Evolutionary conservation across 1,140 invertebrate species (phyloP).

Genomic region (Macrotrachela quadricornifera): DNA sequence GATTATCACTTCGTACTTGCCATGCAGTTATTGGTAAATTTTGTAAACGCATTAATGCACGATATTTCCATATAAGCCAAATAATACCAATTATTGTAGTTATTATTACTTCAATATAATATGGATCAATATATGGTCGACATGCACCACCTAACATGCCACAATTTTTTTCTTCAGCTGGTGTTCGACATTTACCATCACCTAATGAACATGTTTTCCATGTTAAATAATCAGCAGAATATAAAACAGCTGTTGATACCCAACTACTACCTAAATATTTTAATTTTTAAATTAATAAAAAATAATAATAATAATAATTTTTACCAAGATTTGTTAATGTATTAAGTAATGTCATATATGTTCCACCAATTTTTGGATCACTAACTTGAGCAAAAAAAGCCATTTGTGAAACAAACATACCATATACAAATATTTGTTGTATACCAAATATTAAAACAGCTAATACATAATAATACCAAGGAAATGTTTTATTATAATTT

Average conservation of each 20-base stretch:
- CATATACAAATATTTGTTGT: background rate
- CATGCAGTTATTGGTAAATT: background rate
- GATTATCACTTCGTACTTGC: background rate
- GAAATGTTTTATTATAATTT: background rate
- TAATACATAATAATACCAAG: conserved; percentile 1
- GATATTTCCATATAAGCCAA: background rate
- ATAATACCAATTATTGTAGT: background rate
- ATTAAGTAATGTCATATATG: conserved; percentile 97
- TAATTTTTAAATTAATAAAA: background rate
- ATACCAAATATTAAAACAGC: background rate
- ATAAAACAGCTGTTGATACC: background rate
- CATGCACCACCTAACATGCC: background rate
- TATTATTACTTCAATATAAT: background rate
- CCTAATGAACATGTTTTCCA: background rate
- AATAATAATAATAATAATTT: too few relatives aligned
- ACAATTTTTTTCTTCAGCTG: conserved; percentile 1
- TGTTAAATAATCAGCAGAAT: background rate
- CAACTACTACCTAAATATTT: background rate
- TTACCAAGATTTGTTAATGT: conserved; percentile 69
- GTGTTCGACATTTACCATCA: background rate
- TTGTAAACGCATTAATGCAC: background rate
- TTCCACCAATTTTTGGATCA: conserved; percentile 67
- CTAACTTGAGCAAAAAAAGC: conserved; percentile 61
- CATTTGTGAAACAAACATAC: conserved; percentile 53
- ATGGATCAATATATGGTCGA: background rate